A percentile compares a stretch with the other conserved stretches of the same genome.
Conservation (phyloP, 2,797 vertebrate species). For the Artibeus lituratus region DNA sequence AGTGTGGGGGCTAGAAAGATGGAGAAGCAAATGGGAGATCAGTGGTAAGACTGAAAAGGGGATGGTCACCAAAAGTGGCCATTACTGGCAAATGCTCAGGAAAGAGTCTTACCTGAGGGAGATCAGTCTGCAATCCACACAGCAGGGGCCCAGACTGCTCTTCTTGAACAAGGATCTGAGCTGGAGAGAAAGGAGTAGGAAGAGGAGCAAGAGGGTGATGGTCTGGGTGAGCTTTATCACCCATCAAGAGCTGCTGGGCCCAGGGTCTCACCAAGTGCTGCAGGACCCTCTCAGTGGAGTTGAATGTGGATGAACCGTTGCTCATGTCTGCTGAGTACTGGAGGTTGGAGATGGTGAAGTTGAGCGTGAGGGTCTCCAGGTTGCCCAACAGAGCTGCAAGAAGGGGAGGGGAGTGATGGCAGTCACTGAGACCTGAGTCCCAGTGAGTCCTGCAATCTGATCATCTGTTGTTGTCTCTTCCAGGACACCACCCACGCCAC, state of each 20-base stretch:
- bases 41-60: neutral
- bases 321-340: constrained; percentile 31
- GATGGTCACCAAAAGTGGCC: neutral
- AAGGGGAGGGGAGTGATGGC: neutral
- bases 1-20: neutral
- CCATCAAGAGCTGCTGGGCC: neutral
- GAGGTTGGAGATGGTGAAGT: constrained; percentile 62
- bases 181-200: constrained; percentile 17
- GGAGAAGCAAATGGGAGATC: neutral
- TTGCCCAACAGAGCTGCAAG: neutral
- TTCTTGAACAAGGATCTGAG: constrained; percentile 65
- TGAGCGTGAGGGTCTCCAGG: constrained; percentile 42
- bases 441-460: neutral
- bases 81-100: neutral
- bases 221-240: neutral
- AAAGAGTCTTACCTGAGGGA: constrained; percentile 75
- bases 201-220: neutral
- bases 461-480: neutral
- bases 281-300: constrained; percentile 67
- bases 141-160: constrained; percentile 73
- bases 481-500: neutral
- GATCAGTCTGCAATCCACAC: constrained; percentile 61
- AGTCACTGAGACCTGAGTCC: neutral
- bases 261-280: constrained; percentile 74
- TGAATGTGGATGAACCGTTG: constrained; percentile 65